A percentile compares a stretch with the other conserved stretches of the same genome.
phyloP scores from a whole-genome alignment of 23 tunicate genomes.

The Styela clava region DNA sequence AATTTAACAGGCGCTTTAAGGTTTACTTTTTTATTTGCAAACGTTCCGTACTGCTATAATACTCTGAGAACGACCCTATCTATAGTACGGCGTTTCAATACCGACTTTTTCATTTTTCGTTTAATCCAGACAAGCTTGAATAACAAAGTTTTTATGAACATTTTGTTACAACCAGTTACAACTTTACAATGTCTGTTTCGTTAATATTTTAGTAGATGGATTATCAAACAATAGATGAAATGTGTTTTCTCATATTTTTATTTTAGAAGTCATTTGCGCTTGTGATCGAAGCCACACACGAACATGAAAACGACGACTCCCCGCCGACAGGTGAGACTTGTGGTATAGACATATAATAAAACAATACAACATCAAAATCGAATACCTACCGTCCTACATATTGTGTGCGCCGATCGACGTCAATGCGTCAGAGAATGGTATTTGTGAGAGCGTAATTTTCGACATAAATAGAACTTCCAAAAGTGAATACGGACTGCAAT shows the following conservation, averaged over 20 bases:
- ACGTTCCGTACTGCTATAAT: too few species aligned
- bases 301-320: neutral
- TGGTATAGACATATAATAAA: too few species aligned
- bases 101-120: too few species aligned
- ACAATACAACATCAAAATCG: too few species aligned
- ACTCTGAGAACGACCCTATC: too few species aligned
- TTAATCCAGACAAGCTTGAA: too few species aligned
- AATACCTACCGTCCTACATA: too few species aligned
- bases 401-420: neutral
- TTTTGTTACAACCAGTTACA: neutral
- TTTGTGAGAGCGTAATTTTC: too few species aligned
- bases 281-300: neutral
- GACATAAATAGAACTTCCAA: neutral
- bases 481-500: neutral
- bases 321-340: neutral
- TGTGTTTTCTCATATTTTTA: neutral
- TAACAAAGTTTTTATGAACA: too few species aligned
- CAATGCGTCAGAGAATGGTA: neutral
- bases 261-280: neutral
- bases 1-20: too few species aligned
- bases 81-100: too few species aligned
- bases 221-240: neutral
- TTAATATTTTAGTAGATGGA: neutral
- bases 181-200: neutral
- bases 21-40: too few species aligned